Base-by-base conservation (phyloP, 1,140 invertebrate genomes). In the Fopius arisanus region DNA sequence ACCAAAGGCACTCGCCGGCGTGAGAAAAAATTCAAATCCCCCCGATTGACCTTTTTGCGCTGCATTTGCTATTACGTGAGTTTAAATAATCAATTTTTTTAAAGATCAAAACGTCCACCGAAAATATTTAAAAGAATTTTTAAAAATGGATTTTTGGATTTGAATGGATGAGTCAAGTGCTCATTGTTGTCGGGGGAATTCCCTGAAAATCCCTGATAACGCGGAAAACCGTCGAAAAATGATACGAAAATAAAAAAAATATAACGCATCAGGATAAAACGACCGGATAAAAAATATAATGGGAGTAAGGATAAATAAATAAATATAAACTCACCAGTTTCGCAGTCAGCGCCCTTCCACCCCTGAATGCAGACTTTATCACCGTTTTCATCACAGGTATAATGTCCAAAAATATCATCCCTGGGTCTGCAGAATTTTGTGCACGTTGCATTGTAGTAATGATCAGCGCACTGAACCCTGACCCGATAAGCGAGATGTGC, bases 381-480 rank as follows among this genome's bases (percentile, higher is more conserved):
- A 73, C 97, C 97, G 84, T 93, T 92, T 66, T 92, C 89, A 77
- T 94, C 93, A 90, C 97, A 99, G 67, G 91, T 93, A 88, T 97
- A 98, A 89, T 98, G 97, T 21, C 97, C 97, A 86, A 97, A 97
- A 82, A 93, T 92, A 89, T 98, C 97, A 89, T 98, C 92, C 62
- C 96, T 90, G 63, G 96, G 93, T 69, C 95, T 91, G 89, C 97
- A 99, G 83, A 97, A 94, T 82, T 95, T 96, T 78, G 95, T 96
- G 89, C 97, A 99, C 59, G 95, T 96, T 78, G 95, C 92, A 83
- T 97, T 97, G 90, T 97, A 98, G 88, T 98, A 98, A 89, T 97
- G 93, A 79, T 91, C 91, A 84, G 95, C 92, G 88, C 97, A 98
- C 79, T 93, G 91, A 26, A 98, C 96, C 68, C 97, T 92, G 82